Evolutionary conservation across 1,140 invertebrate species (phyloP).

Genomic region (Drosophila micromelanica): DNA sequence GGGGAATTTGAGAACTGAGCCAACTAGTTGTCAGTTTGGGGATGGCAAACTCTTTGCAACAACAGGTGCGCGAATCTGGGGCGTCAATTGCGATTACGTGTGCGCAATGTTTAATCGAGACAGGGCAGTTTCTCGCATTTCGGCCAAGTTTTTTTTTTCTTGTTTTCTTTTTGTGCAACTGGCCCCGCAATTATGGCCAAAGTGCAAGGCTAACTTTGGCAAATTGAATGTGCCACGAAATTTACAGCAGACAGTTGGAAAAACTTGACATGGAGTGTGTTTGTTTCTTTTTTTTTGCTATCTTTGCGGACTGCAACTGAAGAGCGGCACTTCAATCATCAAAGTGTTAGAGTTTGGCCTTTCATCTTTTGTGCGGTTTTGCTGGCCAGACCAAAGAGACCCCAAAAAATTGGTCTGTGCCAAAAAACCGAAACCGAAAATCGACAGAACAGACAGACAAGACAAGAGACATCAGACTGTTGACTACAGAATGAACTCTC

Average conservation of each 20-base stretch:
- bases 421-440: slow-evolving; percentile 6
- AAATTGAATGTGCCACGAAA: slow-evolving; percentile 71
- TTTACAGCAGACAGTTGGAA: slow-evolving; percentile 24
- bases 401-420: too few relatives aligned
- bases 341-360: slow-evolving; percentile 39
- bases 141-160: not conserved
- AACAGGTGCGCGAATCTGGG: slow-evolving; percentile 78
- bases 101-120: slow-evolving; percentile 67
- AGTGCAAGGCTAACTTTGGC: slow-evolving; percentile 25
- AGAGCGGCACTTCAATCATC: slow-evolving; percentile 33
- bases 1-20: not conserved
- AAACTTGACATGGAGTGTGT: slow-evolving; percentile 43
- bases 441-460: not conserved
- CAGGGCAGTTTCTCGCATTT: not conserved
- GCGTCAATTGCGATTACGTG: slow-evolving; percentile 78
- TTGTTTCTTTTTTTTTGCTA: not conserved
- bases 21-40: slow-evolving; percentile 2
- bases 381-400: not conserved
- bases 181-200: slow-evolving; percentile 25
- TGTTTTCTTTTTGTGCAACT: not conserved
- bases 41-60: slow-evolving; percentile 21
- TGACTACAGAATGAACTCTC: not conserved
- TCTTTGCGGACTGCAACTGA: not conserved
- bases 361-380: slow-evolving; percentile 71
- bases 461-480: not conserved